Evolutionary conservation across 2,888 invertebrate species (phyloP), one percentile per base, ranked within the genome.

Genomic region (Heliothis peltigera): DNA sequence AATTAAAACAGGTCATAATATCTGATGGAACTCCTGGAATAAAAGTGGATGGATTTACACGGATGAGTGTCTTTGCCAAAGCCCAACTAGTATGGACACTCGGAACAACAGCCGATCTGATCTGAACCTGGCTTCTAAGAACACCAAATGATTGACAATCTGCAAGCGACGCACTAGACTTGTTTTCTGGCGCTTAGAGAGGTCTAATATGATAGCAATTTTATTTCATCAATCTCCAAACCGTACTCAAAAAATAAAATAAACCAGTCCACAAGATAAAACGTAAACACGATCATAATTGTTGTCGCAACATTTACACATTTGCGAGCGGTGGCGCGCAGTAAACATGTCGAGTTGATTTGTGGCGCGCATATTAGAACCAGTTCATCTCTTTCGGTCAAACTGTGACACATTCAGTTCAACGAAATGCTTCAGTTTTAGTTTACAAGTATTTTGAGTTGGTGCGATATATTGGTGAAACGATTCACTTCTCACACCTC

Each of bases 281-380:
- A 47, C 10, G 35, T 32, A 58, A 35, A 28, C 12, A 35, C 22
- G 7, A 53, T 15, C 43, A 56, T 46, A 61, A 54, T 55, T 67
- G 52, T 8, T 8, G 15, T 6, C n/a, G 15, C 10, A 53, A 12
- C 35, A 57, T 46, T 58, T 28, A 28, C 48, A 48, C 28, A 28
- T 28, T 28, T 10, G 21, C 42, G 69, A 48, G 55, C 17, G 8
- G 28, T 7, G 44, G 18, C 49, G 48, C 35, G 54, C 67, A 67
- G 59, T 80, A 71, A 70, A 65, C 67, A 61, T 70, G 68, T 59
- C 62, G 44, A 52, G 68, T 76, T 81, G 79, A 81, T 81, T 79
- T 81, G 81, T 80, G 65, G 57, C 42, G 58, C 70, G 74, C 74
- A 78, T 81, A 81, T 81, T 81, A 80, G 81, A 73, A 65, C 58